Base-by-base conservation (phyloP, 2,888 invertebrate species). In the Mythimna lalbum region DNA sequence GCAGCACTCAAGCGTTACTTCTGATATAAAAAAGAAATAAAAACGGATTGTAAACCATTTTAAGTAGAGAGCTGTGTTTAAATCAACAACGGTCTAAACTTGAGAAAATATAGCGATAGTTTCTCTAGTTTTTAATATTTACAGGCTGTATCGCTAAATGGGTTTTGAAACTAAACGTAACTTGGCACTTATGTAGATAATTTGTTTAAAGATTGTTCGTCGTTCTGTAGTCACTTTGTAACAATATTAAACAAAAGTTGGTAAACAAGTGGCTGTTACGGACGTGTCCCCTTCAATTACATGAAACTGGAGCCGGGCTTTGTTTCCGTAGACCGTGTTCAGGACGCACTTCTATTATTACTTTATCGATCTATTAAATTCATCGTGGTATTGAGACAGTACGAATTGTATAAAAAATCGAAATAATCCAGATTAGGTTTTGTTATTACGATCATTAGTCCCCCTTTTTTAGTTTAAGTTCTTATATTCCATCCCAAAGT, bases 201-300 rank as follows among this genome's bases (percentile, higher is more conserved):
- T 86, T 86, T 87, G 83, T 86, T 86, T 70, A 79, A 72, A 84
- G 85, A 86, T 85, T 87, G 84, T 87, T 80, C 39, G 43, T 52
- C 65, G 53, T 63, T 63, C 64, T 53, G 27, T 49, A 59, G 67
- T 65, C 68, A 80, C 70, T 85, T 83, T 69, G 69, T 66, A 85
- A 87, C 86, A 88, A 88, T 89, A 88, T 90, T 89, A 83, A 83
- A 84, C 82, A 73, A 77, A 89, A 90, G 86, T 91, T 90, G 68
- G 69, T 76, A 81, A 89, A 88, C 86, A 89, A 91, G 84, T 89
- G 86, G 76, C 76, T 89, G 87, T 86, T 87, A 87, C 73, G 82
- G 85, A 86, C 85, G 88, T 86, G 90, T 89, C 89, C 88, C 88
- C 87, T 92, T 88, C 87, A 91, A 93, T 92, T 92, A 90, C 80